A percentile compares a stretch with the other conserved stretches of the same genome.
These are phyloP conservation scores for Cyrtonyx montezumae DNA, from an alignment of 2,113 vertebrate species.

Conservation along the genomic window DNA sequence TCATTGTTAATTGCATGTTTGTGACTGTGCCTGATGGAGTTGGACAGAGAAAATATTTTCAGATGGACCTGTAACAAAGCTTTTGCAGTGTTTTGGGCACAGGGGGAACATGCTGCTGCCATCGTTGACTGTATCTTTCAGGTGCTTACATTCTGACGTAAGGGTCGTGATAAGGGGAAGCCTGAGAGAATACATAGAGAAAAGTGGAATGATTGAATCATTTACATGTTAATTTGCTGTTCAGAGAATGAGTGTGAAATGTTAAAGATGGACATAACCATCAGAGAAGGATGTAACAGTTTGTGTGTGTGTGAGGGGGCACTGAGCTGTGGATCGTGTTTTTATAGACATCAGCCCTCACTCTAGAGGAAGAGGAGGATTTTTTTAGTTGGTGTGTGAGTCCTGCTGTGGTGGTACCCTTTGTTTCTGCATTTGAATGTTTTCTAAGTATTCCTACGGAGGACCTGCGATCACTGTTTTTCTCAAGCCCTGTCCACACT, in stretches of 20 bases:
- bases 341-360: rapidly evolving
- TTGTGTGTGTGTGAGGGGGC: rapidly evolving
- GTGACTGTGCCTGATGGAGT: rapidly evolving
- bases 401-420: background rate
- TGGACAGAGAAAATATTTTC: no score
- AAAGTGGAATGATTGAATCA: background rate
- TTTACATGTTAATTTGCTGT: background rate
- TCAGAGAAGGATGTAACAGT: background rate
- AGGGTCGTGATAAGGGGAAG: background rate
- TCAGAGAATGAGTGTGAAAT: rapidly evolving
- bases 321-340: rapidly evolving
- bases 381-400: background rate
- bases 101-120: rapidly evolving
- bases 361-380: background rate
- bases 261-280: background rate
- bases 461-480: background rate
- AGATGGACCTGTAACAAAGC: background rate
- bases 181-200: rapidly evolving
- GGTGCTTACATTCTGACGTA: background rate
- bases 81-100: rapidly evolving
- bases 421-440: rapidly evolving
- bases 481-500: background rate
- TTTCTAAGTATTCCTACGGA: background rate
- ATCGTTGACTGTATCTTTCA: background rate
- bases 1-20: background rate